These are phyloP conservation scores for Priocnemis perturbator DNA, from an alignment of 2,888 invertebrate species.

Conservation along the genomic window DNA sequence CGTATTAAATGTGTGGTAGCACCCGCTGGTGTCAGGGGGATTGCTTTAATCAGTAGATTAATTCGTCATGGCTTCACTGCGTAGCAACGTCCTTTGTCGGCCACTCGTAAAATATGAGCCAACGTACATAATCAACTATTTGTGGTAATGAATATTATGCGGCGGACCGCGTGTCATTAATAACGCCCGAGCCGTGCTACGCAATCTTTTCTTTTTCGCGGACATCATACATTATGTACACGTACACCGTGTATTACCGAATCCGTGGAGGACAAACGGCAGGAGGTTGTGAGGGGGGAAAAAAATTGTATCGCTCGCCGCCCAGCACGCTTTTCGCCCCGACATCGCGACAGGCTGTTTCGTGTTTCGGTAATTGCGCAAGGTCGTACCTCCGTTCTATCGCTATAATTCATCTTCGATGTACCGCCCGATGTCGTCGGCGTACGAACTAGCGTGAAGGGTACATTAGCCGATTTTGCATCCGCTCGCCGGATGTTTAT, in stretches of 20 bases:
- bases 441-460: no score
- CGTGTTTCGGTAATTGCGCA: constrained; percentile 2
- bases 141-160: constrained; percentile 74
- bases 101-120: constrained; percentile 68
- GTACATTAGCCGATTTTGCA: no score
- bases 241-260: constrained; percentile 38
- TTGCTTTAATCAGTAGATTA: constrained; percentile 75
- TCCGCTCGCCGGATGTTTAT: no score
- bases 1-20: constrained; percentile 73
- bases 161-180: constrained; percentile 71
- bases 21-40: constrained; percentile 69
- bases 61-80: constrained; percentile 73
- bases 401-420: constrained; percentile 2
- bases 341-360: background rate
- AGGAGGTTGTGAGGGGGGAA: no score
- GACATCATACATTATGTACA: constrained; percentile 24
- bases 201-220: constrained; percentile 43
- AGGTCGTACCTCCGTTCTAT: background rate
- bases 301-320: constrained; percentile 2
- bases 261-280: constrained; percentile 21
- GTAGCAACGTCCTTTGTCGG: constrained; percentile 73
- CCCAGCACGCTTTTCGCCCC: background rate
- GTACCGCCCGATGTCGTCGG: no score
- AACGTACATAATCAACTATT: constrained; percentile 73
- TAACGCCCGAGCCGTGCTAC: constrained; percentile 60